Evolutionary conservation across 2,113 vertebrate genomes (phyloP), one percentile per base, ranked within the genome.

Genomic region (Gobiocypris rarus): DNA sequence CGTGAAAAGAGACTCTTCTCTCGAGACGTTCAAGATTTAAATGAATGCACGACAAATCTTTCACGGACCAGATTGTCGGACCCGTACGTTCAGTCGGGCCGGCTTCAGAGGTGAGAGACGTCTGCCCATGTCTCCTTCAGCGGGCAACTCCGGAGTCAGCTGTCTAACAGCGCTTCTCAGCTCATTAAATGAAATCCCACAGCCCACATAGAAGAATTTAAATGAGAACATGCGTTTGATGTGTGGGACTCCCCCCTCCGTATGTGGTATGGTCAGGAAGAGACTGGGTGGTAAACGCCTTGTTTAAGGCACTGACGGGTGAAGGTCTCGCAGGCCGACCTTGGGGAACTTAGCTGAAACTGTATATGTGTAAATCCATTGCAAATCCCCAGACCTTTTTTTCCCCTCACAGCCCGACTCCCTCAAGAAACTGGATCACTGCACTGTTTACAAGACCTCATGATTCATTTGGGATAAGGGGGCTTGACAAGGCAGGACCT

Each of bases 301-400:
- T 93, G 90, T 92, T 94, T 93, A 92, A 94, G 92, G 90, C 88
- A 94, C 87, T 26, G 84, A 83, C 93, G 93, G 93, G 92, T 91
- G 94, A 95, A 93, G 86, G 93, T 90, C 92, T 94, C 93, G 90
- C 93, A 94, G 92, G 90, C 93, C 88, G 88, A 95, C 95, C 95
- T 97, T 95, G 93, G 94, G 88, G 94, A 93, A 96, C 92, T 95
- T 95, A 90, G 95, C 92, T 96, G 96, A 97, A 98, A 97, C 94
- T 89, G 94, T 96, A 96, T 96, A 98, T 26, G 97, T 97, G 97
- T 96, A 98, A 98, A 99, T 97, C 97, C 96, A 95, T 94, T 8
- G 85, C 94, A 97, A 97, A 96, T 96, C 96, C 96, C 94, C 90
- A 88, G 91, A 92, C 93, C 81, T 80, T 89, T 90, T 88, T 90